phyloP scores from a whole-genome alignment of 1,140 invertebrate species.

The Sinella curviseta region DNA sequence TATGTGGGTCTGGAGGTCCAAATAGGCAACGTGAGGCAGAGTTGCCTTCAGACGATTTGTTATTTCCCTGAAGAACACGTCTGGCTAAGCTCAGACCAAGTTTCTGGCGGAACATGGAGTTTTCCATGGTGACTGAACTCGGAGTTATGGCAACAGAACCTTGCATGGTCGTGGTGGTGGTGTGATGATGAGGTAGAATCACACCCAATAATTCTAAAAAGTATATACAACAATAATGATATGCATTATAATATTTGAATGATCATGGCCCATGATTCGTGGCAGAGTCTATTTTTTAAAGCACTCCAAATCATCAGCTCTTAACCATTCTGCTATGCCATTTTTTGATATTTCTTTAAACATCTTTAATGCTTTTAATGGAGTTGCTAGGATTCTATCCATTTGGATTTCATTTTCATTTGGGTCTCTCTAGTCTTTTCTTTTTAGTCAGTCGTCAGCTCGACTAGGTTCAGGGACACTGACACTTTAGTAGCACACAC shows the following conservation, averaged over 20 bases:
- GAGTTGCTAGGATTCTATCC: too few species aligned
- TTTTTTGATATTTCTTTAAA: too few species aligned
- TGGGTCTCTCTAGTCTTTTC: too few species aligned
- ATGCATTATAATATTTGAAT: neutral
- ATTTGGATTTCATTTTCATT: too few species aligned
- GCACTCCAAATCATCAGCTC: conserved; percentile 8
- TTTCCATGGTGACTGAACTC: neutral
- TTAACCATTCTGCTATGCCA: neutral
- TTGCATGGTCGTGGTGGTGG: too few species aligned
- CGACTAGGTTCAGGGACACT: too few species aligned
- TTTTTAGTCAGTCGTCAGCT: too few species aligned
- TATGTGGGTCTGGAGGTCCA: conserved; percentile 37
- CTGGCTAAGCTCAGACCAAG: neutral
- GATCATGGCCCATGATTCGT: neutral
- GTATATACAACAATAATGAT: neutral
- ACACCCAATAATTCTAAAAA: neutral
- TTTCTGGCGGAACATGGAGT: neutral
- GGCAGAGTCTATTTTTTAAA: neutral
- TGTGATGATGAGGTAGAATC: neutral
- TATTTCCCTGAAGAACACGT: neutral
- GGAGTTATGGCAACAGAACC: neutral
- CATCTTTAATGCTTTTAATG: too few species aligned
- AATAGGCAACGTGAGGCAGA: conserved; percentile 24
- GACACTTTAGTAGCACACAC: too few species aligned
- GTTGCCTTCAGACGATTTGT: neutral